Conservation (phyloP, 2,888 invertebrate genomes). For the Tenthredo amoena region DNA sequence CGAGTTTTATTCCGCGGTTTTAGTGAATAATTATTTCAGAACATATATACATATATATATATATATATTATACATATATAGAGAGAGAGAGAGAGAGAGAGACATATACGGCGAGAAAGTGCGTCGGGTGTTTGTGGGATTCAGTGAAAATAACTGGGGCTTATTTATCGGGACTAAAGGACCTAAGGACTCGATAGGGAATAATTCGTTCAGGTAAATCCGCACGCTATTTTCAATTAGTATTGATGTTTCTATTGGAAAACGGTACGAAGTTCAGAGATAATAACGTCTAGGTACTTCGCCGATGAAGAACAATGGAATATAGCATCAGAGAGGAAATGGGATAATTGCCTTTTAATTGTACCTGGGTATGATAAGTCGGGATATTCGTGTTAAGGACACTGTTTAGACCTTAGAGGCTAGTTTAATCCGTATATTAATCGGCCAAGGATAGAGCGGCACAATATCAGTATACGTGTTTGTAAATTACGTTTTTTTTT, state of each 20-base stretch:
- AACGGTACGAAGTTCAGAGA: neutral
- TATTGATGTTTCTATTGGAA: neutral
- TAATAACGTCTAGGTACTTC: neutral
- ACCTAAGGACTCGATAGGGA: neutral
- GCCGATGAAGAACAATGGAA: neutral
- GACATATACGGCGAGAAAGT: neutral
- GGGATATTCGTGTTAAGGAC: conserved; percentile 39
- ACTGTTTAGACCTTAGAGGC: neutral
- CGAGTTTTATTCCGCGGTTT: neutral
- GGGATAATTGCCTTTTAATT: conserved; percentile 35
- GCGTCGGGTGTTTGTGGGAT: neutral
- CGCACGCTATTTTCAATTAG: neutral
- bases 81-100: neutral
- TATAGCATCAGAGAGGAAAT: conserved; percentile 6
- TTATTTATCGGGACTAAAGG: neutral
- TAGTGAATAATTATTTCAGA: neutral
- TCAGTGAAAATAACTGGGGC: neutral
- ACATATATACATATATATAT: no score
- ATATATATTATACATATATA: no score
- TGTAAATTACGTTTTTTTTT: neutral
- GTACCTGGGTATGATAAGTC: neutral
- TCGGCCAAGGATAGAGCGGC: neutral
- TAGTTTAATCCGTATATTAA: neutral
- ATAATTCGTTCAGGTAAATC: conserved; percentile 27
- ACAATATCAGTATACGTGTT: neutral